These are phyloP conservation scores for Carpatolechia fugitivella DNA, from an alignment of 2,888 invertebrate genomes.

Conservation along the genomic window DNA sequence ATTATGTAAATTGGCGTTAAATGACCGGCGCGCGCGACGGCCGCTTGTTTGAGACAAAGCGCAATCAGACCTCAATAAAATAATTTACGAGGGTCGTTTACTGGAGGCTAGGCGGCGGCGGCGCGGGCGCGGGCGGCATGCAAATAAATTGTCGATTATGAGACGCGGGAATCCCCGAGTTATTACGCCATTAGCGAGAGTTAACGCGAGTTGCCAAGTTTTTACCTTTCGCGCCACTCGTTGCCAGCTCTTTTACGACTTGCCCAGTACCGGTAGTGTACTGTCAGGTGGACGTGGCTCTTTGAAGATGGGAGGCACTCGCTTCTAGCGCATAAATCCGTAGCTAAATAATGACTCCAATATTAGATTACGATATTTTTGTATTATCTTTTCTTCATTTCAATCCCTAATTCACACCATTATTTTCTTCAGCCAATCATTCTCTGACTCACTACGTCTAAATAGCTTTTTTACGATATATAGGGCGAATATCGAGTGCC, in stretches of 20 bases:
- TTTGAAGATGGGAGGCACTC: too few relatives aligned
- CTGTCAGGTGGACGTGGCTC: too few relatives aligned
- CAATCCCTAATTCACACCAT: too few relatives aligned
- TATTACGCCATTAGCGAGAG: constrained; percentile 8
- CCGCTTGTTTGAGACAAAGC: neutral
- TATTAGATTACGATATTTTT: too few relatives aligned
- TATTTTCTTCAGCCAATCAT: too few relatives aligned
- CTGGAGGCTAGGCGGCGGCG: neutral
- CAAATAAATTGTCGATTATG: constrained; percentile 38
- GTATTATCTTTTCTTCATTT: too few relatives aligned
- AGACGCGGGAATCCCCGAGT: constrained; percentile 14
- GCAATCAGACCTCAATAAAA: neutral
- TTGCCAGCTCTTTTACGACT: neutral
- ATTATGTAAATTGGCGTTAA: neutral
- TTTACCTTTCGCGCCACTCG: neutral
- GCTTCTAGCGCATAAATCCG: too few relatives aligned
- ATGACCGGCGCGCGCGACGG: neutral
- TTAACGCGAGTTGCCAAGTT: constrained; percentile 17
- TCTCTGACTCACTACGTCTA: too few relatives aligned
- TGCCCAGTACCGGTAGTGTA: neutral
- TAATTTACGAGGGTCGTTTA: neutral
- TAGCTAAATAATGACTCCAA: too few relatives aligned
- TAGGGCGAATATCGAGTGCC: too few relatives aligned
- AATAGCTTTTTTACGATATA: too few relatives aligned
- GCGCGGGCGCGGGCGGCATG: constrained; percentile 28